Evolutionary conservation across 1,140 invertebrate genomes (phyloP).

Genomic region (Augochlora pura): DNA sequence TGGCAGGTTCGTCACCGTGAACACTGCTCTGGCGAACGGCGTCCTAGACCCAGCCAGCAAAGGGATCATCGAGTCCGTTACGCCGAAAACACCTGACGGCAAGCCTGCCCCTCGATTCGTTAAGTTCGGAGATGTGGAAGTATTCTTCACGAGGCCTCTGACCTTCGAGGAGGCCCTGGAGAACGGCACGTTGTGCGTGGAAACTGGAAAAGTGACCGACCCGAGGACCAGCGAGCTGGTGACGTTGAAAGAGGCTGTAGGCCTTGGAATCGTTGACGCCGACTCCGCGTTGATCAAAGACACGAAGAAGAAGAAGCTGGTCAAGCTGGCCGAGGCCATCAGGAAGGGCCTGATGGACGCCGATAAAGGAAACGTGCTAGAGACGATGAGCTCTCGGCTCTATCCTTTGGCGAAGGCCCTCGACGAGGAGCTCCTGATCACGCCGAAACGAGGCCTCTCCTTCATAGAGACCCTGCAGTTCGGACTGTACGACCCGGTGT

Average conservation of each 20-base stretch:
- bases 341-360: slow-evolving; percentile 92
- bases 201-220: slow-evolving; percentile 88
- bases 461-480: slow-evolving; percentile 91
- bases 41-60: slow-evolving; percentile 85
- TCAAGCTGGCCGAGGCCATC: slow-evolving; percentile 92
- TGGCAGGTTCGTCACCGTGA: slow-evolving; percentile 86
- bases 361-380: slow-evolving; percentile 91
- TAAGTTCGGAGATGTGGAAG: slow-evolving; percentile 86
- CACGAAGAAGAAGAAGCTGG: slow-evolving; percentile 88
- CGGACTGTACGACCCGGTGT: slow-evolving; percentile 90
- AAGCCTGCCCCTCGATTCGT: slow-evolving; percentile 84
- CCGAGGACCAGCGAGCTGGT: slow-evolving; percentile 85
- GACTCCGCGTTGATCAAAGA: slow-evolving; percentile 94
- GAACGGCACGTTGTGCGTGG: slow-evolving; percentile 85
- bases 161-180: slow-evolving; percentile 90
- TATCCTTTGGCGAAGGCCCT: slow-evolving; percentile 87
- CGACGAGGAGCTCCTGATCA: slow-evolving; percentile 88
- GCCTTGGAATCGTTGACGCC: slow-evolving; percentile 91
- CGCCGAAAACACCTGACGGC: slow-evolving; percentile 77
- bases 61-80: slow-evolving; percentile 83
- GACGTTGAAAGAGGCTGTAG: slow-evolving; percentile 92
- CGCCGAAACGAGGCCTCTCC: slow-evolving; percentile 87
- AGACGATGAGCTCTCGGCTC: slow-evolving; percentile 90
- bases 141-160: slow-evolving; percentile 87
- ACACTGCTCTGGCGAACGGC: slow-evolving; percentile 86